Evolutionary conservation across 2,113 vertebrate species (phyloP).

Genomic region (Oenanthe oenanthe): DNA sequence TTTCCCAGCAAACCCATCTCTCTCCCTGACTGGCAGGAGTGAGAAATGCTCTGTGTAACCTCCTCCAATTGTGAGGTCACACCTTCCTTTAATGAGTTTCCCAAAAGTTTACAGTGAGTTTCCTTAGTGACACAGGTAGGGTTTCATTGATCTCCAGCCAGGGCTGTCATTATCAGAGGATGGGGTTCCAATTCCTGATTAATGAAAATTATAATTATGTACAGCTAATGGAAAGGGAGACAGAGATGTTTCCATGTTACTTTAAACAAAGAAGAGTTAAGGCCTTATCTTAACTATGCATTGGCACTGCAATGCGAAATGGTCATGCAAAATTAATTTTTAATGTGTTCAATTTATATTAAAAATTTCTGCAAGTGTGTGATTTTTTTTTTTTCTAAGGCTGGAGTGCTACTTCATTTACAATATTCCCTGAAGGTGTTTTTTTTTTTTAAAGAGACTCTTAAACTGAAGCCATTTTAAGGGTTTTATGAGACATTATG

Average conservation of each 20-base stretch:
- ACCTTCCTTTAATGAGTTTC: conserved; percentile 88
- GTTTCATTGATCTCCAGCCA: conserved; percentile 78
- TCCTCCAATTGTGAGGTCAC: conserved; percentile 78
- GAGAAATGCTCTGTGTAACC: conserved; percentile 58
- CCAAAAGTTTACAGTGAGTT: conserved; percentile 84
- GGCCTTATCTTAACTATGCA: conserved; percentile 85
- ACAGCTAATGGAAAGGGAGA: conserved; percentile 67
- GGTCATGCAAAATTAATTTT: conserved; percentile 90
- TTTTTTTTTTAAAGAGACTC: conserved; percentile 83
- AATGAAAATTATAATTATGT: conserved; percentile 85
- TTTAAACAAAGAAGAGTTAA: conserved; percentile 86
- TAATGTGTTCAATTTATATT: conserved; percentile 91
- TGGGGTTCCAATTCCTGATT: conserved; percentile 77
- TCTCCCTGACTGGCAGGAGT: conserved; percentile 46
- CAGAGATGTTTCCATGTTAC: conserved; percentile 76
- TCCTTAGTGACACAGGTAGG: conserved; percentile 80
- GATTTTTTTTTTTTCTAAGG: conserved; percentile 85
- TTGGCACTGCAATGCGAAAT: conserved; percentile 86
- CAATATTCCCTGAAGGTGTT: conserved; percentile 88
- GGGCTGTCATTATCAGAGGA: conserved; percentile 70
- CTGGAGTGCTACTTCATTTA: conserved; percentile 87
- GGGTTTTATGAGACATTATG: conserved; percentile 93
- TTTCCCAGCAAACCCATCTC: conserved; percentile 78
- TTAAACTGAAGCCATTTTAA: conserved; percentile 88
- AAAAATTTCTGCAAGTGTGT: conserved; percentile 89